phyloP scores from a whole-genome alignment of 2,888 invertebrate genomes.

The Notocelia uddmanniana region DNA sequence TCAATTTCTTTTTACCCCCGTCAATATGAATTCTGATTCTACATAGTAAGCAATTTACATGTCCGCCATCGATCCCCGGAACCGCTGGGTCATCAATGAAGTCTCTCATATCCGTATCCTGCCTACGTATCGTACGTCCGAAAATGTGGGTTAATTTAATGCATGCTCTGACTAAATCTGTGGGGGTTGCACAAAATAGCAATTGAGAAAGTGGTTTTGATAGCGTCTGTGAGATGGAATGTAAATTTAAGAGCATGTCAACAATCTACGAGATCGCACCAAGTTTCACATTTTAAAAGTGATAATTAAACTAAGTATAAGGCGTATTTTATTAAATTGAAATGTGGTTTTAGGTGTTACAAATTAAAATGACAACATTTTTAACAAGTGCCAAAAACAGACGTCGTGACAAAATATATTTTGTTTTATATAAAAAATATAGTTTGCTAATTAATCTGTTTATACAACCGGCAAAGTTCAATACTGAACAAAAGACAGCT shows the following conservation, averaged over 20 bases:
- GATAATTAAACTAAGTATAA: too few relatives aligned
- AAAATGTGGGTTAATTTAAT: slow-evolving; percentile 38
- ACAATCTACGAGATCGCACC: background rate
- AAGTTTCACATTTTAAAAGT: background rate
- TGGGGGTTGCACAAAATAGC: slow-evolving; percentile 16
- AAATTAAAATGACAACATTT: background rate
- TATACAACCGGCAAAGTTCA: too few relatives aligned
- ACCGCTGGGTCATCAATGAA: slow-evolving; percentile 43
- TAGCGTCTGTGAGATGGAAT: background rate
- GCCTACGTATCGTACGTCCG: background rate
- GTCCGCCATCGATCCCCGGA: slow-evolving; percentile 41
- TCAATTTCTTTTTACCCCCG: background rate
- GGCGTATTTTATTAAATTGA: too few relatives aligned
- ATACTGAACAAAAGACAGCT: background rate
- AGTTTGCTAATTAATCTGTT: background rate
- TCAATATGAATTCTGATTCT: slow-evolving; percentile 8
- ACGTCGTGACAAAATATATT: too few relatives aligned
- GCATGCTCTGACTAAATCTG: slow-evolving; percentile 19
- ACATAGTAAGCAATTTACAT: slow-evolving; percentile 47
- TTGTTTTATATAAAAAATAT: too few relatives aligned
- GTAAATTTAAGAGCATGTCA: background rate
- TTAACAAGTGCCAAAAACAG: too few relatives aligned
- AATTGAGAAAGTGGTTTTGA: slow-evolving; percentile 8
- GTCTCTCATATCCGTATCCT: slow-evolving; percentile 27
- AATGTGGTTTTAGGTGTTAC: background rate